Conservation (phyloP, 2,888 invertebrate species). For the Lithophane socia region DNA sequence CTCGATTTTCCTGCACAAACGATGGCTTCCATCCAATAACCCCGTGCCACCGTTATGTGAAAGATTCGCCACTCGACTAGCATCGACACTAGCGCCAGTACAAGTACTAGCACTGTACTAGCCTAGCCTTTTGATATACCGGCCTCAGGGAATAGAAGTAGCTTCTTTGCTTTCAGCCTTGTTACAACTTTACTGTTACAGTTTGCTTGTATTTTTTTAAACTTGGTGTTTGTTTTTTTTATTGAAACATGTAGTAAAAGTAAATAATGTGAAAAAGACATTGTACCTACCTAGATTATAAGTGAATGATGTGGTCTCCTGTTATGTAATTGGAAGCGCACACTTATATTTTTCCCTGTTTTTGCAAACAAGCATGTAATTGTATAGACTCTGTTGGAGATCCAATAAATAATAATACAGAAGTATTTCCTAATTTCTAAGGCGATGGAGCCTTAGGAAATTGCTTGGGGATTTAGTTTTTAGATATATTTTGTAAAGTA, state of each 20-base stretch:
- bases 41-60: constrained; percentile 66
- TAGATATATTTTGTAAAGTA: neutral
- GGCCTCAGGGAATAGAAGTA: constrained; percentile 23
- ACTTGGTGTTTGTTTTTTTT: neutral
- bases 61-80: constrained; percentile 64
- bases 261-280: neutral
- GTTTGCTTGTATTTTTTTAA: neutral
- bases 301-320: neutral
- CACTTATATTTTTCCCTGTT: neutral
- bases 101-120: constrained; percentile 46
- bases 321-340: neutral
- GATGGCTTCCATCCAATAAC: constrained; percentile 56
- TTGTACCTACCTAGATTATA: too few species aligned
- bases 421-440: neutral
- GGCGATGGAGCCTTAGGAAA: neutral
- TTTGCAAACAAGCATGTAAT: neutral
- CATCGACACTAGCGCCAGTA: constrained; percentile 52
- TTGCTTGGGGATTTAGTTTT: neutral
- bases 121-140: constrained; percentile 34
- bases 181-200: constrained; percentile 8
- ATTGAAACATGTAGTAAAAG: neutral
- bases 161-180: constrained; percentile 21
- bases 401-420: neutral
- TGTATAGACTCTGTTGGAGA: neutral
- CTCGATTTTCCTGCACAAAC: constrained; percentile 2